Percentiles rank a stretch among this genome's conserved stretches.
These are phyloP conservation scores for Platerodrilus igneus DNA, from an alignment of 2,888 invertebrate genomes.

Conservation along the genomic window DNA sequence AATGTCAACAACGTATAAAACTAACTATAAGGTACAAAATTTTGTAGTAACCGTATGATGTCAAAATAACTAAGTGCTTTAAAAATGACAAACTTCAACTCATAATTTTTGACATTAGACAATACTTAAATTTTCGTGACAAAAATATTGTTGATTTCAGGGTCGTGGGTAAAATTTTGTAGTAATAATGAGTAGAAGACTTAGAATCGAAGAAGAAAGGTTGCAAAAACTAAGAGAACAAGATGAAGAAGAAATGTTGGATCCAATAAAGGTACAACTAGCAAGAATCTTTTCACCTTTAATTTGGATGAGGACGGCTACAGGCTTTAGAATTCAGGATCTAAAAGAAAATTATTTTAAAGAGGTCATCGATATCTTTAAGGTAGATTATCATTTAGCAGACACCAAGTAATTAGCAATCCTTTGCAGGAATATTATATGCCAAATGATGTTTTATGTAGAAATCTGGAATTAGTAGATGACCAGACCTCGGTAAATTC, in stretches of 20 bases:
- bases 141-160: no score
- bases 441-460: slow-evolving; percentile 38
- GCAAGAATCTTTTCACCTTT: slow-evolving; percentile 38
- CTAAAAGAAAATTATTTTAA: slow-evolving; percentile 30
- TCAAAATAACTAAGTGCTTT: no score
- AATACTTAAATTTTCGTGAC: no score
- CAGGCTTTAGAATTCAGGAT: slow-evolving; percentile 41
- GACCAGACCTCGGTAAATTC: slow-evolving; percentile 38
- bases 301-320: slow-evolving; percentile 37
- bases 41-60: no score
- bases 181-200: slow-evolving; percentile 43
- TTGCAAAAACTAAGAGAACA: slow-evolving; percentile 34
- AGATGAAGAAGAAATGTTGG: slow-evolving; percentile 40
- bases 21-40: no score
- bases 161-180: no score
- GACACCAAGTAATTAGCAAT: background rate
- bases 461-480: slow-evolving; percentile 37
- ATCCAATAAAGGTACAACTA: slow-evolving; percentile 34
- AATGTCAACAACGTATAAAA: no score
- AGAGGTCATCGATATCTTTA: slow-evolving; percentile 10
- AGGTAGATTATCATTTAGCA: slow-evolving; percentile 4
- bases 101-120: no score
- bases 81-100: no score
- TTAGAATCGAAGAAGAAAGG: slow-evolving; percentile 38
- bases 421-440: slow-evolving; percentile 35